These are phyloP conservation scores for Drosophila ezoana DNA, from an alignment of 2,888 invertebrate genomes.

Conservation along the genomic window DNA sequence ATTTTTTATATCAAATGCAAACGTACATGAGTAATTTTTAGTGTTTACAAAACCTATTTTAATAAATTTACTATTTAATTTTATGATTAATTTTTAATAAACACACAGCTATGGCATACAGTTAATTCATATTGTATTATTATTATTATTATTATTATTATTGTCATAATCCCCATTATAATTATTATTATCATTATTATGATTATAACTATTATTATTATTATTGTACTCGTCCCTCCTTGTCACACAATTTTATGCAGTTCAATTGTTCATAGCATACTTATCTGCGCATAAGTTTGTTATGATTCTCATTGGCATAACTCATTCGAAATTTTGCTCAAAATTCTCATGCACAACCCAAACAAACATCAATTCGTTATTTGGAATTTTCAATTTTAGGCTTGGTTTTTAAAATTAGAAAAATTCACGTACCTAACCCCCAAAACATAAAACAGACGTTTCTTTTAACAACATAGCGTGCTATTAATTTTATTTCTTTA, in stretches of 20 bases:
- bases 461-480: conserved; percentile 49
- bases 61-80: conserved; percentile 52
- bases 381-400: conserved; percentile 84
- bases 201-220: conserved; percentile 15
- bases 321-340: conserved; percentile 11
- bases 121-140: conserved; percentile 57
- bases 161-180: conserved; percentile 15
- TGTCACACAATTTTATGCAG: conserved; percentile 8
- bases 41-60: conserved; percentile 44
- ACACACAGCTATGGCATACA: conserved; percentile 52
- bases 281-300: conserved; percentile 63
- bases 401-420: conserved; percentile 82
- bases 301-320: conserved; percentile 39
- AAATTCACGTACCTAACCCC: conserved; percentile 73
- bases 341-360: conserved; percentile 7
- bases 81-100: conserved; percentile 60
- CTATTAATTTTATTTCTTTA: conserved; percentile 36
- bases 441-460: conserved; percentile 29
- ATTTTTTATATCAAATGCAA: conserved; percentile 24
- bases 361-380: conserved; percentile 14
- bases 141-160: conserved; percentile 38
- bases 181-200: conserved; percentile 27
- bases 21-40: conserved; percentile 33
- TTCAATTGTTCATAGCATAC: conserved; percentile 47
- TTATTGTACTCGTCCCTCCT: conserved; percentile 25